These are phyloP conservation scores for Blera fallax DNA, from an alignment of 2,888 invertebrate genomes.

Conservation along the genomic window DNA sequence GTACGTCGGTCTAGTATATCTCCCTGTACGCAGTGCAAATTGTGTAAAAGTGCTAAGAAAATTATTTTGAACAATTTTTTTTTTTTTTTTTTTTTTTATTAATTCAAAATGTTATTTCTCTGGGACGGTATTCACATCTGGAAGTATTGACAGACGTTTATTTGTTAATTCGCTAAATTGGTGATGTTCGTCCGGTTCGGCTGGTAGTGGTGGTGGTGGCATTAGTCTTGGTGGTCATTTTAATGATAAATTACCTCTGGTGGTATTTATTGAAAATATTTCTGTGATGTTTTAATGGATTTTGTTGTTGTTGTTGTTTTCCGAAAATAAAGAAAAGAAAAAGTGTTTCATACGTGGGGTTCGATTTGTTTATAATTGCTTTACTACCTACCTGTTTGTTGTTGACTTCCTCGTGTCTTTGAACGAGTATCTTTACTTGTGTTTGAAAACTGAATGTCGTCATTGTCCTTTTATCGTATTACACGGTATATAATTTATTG, in stretches of 20 bases:
- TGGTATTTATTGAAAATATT: constrained; percentile 65
- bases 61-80: constrained; percentile 1
- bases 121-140: constrained; percentile 33
- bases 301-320: constrained; percentile 41
- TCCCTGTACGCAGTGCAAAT: neutral
- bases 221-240: constrained; percentile 1
- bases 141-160: constrained; percentile 54
- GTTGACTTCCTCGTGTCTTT: constrained; percentile 44
- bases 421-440: no score
- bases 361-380: constrained; percentile 43
- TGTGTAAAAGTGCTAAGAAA: neutral
- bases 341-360: neutral
- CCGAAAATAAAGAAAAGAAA: neutral
- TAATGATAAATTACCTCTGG: constrained; percentile 56
- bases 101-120: constrained; percentile 1
- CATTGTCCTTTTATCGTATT: constrained; percentile 40
- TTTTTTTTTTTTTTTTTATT: neutral
- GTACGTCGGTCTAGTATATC: neutral
- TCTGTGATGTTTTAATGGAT: constrained; percentile 66
- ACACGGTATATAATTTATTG: constrained; percentile 24
- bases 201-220: neutral
- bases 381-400: constrained; percentile 59
- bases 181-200: constrained; percentile 42
- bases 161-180: constrained; percentile 68
- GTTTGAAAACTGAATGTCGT: constrained; percentile 30